Base-by-base conservation (phyloP, 2,888 invertebrate genomes). In the Allygus modestus region DNA sequence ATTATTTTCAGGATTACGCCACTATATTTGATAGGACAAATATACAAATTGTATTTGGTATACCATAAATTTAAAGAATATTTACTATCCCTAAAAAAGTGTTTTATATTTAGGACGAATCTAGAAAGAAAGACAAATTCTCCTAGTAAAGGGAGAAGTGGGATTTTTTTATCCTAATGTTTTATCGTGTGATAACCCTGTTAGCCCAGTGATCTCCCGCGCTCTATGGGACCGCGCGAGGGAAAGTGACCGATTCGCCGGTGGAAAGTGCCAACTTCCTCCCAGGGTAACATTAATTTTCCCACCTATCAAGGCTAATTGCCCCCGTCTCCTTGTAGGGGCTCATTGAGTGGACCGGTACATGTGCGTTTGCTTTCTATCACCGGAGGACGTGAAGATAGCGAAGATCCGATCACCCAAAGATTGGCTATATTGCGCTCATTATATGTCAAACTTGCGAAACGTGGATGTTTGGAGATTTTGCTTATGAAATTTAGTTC, bases 261-360 rank as follows among this genome's bases (percentile, higher is more conserved):
- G 73, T 73, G 73, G 73, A 73, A 73, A 73, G 73, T 73, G 73
- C 73, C 73, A 73, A 37, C 43, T 41, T 43, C 73, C 33, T 37
- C 41, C 20, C 73, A 20, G 73, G 69, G 73, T 43, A 41, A 41
- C 73, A 65, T 65, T 43, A 73, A 73, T 73, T 73, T 73, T 73
- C 73, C 43, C 73, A 73, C 73, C 73, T 37, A 73, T 73, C 73
- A 37, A 41, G 43, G 73, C 43, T 73, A 73, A 73, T 73, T 73
- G 43, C 73, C 37, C 73, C 73, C 7, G 69, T 37, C 43, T 33
- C 73, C 73, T 73, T 73, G 33, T 73, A 41, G 23, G 73, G 73
- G 1, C 73, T 73, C 20, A 73, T 41, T 43, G 73, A 41, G 31
- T 17, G 65, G 28, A n/a, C 26, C 31, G 33, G n/a, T 2, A 20